Conservation (phyloP, 2,888 invertebrate species). For the Apodemia hepburni region DNA sequence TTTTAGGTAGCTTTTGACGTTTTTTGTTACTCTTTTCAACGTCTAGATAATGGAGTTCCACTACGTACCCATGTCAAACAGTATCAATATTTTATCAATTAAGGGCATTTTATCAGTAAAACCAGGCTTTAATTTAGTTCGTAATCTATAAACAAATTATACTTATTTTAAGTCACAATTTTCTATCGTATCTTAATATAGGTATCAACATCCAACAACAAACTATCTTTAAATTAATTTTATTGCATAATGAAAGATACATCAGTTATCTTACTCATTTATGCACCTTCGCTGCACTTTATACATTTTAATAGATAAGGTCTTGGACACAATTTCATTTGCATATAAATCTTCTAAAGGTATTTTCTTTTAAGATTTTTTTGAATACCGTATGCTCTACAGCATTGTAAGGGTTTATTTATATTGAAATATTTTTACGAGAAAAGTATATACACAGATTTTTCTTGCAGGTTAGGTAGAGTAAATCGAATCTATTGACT, state of each 20-base stretch:
- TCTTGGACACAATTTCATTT: conserved; percentile 27
- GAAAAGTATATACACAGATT: background rate
- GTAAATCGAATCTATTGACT: too few relatives aligned
- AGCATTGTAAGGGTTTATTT: conserved; percentile 6
- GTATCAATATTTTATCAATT: too few relatives aligned
- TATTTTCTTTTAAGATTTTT: conserved; percentile 9
- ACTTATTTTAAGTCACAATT: background rate
- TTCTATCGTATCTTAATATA: conserved; percentile 19
- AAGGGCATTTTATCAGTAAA: background rate
- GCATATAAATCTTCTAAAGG: conserved; percentile 24
- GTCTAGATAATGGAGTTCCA: too few relatives aligned
- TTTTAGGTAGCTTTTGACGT: too few relatives aligned
- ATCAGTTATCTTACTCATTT: conserved; percentile 23
- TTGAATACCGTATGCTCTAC: conserved; percentile 14
- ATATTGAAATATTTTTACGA: background rate
- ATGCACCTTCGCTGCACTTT: conserved; percentile 21
- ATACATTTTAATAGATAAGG: conserved; percentile 25
- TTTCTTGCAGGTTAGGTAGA: background rate
- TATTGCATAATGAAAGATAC: conserved; percentile 27
- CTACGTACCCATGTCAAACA: too few relatives aligned
- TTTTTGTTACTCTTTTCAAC: too few relatives aligned
- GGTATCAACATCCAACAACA: conserved; percentile 15
- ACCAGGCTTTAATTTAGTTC: background rate
- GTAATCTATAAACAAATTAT: background rate
- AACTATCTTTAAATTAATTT: conserved; percentile 17